Base-by-base conservation (phyloP, 2,888 invertebrate genomes). In the Gymnosoma rotundatum region DNA sequence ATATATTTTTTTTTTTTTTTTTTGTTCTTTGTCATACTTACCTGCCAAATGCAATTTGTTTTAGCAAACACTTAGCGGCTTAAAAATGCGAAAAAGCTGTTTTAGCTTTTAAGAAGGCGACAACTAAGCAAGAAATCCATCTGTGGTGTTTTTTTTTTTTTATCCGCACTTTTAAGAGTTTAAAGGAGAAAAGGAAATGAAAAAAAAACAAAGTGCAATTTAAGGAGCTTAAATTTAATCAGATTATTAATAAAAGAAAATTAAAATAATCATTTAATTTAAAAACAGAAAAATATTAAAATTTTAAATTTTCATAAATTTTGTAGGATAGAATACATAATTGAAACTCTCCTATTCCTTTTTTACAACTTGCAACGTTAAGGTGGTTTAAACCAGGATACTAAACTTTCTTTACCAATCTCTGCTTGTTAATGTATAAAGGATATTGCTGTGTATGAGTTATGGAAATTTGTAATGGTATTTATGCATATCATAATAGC, bases 41-140 rank as follows among this genome's bases (percentile, higher is more conserved):
- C 63, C 78, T 81, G 74, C 48, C 78, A 84, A 84, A 81, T 81
- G 84, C 84, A 84, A 84, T 84, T 84, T 81, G 78, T 81, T 81
- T 78, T 74, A 84, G 81, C 74, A 81, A 84, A 84, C 84, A 84
- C 84, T 84, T 81, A 81, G 69, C 84, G 78, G 84, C 81, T 84
- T 84, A 84, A 84, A 81, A 81, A 84, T 84, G 74, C 78, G 81
- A 84, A 84, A 73, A 78, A 81, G 63, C 73, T 63, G 69, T 69
- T 80, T 74, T 74, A 81, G 72, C 72, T 75, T 48, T 58, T 82
- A 70, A 82, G 81, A 72, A 70, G 42, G 72, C 42, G 63, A 76
- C 70, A 64, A 69, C 80, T 72, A 73, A 52, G 73, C 42, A 73
- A 54, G 66, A 42, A 73, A 78, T 58, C 25, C 50, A 12, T 58